Evolutionary conservation across 37 sponge, comb jelly and placozoan genomes (phyloP).

Genomic region (Beroe ovata): DNA sequence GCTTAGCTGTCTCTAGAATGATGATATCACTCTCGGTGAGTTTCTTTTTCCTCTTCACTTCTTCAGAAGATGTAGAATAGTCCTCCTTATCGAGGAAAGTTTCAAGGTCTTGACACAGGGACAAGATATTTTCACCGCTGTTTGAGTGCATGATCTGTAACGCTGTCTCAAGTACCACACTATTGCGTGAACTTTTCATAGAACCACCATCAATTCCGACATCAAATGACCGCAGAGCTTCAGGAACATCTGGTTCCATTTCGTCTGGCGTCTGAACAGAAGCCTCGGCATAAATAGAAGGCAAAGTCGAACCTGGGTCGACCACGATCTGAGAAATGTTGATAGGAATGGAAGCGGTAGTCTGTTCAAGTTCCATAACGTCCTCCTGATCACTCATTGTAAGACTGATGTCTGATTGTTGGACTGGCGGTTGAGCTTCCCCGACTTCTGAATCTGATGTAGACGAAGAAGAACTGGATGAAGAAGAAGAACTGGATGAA

Average conservation of each 20-base stretch:
- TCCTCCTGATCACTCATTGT: neutral
- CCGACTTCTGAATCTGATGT: neutral
- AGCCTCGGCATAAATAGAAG: neutral
- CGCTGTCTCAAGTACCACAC: slow-evolving; percentile 40
- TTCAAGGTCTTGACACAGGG: slow-evolving; percentile 15
- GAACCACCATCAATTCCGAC: slow-evolving; percentile 6
- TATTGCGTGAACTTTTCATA: slow-evolving; percentile 24
- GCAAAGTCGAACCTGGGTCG: neutral
- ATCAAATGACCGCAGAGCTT: neutral
- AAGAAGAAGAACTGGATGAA: neutral
- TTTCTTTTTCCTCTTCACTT: neutral
- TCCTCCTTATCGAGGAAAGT: neutral
- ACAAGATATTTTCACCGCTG: neutral
- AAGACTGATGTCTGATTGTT: neutral
- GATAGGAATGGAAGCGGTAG: neutral
- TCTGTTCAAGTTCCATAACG: neutral
- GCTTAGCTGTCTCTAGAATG: slow-evolving; percentile 25
- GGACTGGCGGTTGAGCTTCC: neutral
- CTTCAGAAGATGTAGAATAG: neutral
- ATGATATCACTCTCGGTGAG: neutral
- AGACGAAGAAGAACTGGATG: neutral
- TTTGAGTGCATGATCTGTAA: slow-evolving; percentile 48
- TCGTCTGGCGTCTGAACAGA: neutral
- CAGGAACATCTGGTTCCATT: neutral
- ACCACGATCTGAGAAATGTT: neutral